Conservation (phyloP, 2,797 vertebrate genomes). For the Gymnoscopelus braueri region DNA sequence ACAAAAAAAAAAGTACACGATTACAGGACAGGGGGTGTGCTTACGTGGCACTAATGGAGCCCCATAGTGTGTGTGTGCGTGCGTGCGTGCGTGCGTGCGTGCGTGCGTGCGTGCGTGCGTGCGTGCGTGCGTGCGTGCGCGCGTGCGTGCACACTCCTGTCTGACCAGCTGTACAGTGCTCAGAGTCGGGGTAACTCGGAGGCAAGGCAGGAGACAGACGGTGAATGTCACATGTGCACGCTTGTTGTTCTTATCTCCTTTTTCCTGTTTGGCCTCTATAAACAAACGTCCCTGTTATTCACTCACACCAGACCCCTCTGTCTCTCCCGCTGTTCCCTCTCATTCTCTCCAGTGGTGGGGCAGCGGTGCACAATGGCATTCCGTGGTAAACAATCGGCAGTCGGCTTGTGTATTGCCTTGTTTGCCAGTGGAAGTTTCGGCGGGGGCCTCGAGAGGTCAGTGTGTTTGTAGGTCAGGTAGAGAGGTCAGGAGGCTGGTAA, state of each 20-base stretch:
- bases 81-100: neutral
- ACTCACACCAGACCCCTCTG: slow-evolving; percentile 48
- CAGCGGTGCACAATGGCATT: slow-evolving; percentile 52
- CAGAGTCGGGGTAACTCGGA: slow-evolving; percentile 42
- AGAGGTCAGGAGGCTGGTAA: slow-evolving; percentile 23
- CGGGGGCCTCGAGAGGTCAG: slow-evolving; percentile 63
- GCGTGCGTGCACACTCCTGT: neutral
- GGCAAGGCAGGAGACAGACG: slow-evolving; percentile 55
- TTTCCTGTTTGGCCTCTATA: slow-evolving; percentile 59
- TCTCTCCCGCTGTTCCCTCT: slow-evolving; percentile 30
- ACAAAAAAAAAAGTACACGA: too few species aligned
- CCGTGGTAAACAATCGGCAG: slow-evolving; percentile 45
- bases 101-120: neutral
- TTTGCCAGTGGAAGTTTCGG: slow-evolving; percentile 70
- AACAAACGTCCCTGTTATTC: slow-evolving; percentile 65
- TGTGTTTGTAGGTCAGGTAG: slow-evolving; percentile 74
- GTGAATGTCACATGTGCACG: slow-evolving; percentile 51
- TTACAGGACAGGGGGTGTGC: too few species aligned
- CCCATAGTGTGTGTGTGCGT: slow-evolving; percentile 39
- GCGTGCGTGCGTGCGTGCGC: neutral
- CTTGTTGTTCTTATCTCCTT: slow-evolving; percentile 46
- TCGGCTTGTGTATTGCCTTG: slow-evolving; percentile 31
- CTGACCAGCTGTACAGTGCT: slow-evolving; percentile 19
- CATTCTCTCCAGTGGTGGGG: slow-evolving; percentile 28
- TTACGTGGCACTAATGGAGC: too few species aligned